Evolutionary conservation across 2,113 vertebrate genomes (phyloP).

Genomic region (Sceloporus undulatus): DNA sequence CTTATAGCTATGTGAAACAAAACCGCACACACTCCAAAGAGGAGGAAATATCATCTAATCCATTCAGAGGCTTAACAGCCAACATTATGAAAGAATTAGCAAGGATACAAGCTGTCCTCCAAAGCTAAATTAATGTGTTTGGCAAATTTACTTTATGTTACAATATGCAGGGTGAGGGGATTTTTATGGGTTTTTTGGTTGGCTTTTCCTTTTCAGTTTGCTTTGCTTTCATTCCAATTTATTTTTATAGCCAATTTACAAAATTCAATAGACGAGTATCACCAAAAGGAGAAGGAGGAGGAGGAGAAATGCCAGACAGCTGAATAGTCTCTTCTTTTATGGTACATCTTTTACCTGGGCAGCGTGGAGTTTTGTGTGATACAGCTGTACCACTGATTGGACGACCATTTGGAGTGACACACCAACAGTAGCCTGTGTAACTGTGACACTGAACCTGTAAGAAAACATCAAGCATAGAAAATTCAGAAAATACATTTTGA

Average conservation of each 20-base stretch:
- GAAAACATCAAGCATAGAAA: conserved; percentile 27
- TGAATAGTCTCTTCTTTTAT: not conserved
- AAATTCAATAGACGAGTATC: not conserved
- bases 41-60: conserved; percentile 5
- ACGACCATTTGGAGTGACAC: conserved; percentile 92
- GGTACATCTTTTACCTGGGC: conserved; percentile 84
- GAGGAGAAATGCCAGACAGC: not conserved
- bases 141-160: not conserved
- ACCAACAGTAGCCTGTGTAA: conserved; percentile 99
- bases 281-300: not conserved
- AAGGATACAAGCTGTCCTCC: not conserved
- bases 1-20: conserved; percentile 20
- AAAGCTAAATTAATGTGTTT: not conserved
- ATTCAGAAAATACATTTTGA: not conserved
- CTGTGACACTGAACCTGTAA: conserved; percentile 95
- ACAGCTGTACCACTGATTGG: conserved; percentile 96
- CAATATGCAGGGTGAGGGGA: not conserved
- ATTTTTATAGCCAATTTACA: not conserved
- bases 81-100: not conserved
- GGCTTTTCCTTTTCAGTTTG: no score
- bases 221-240: not conserved
- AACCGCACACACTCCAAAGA: conserved; percentile 6
- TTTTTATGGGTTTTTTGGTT: not conserved
- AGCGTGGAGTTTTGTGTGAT: conserved; percentile 96
- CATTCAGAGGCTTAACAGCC: not conserved